phyloP scores from a whole-genome alignment of 2,797 vertebrate species.

The Lophura swinhoii region DNA sequence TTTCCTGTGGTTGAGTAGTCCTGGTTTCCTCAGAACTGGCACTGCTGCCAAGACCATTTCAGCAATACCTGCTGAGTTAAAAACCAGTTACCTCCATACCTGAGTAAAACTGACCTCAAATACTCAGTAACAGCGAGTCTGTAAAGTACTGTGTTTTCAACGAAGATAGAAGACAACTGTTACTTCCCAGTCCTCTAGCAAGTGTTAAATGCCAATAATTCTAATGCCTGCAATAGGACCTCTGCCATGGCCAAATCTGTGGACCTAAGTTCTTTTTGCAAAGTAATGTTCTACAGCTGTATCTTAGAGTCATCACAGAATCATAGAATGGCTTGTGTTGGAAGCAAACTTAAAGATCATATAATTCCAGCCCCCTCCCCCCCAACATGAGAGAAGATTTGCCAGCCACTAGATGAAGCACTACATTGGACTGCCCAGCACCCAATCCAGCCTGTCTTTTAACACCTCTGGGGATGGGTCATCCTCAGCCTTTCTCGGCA shows the following conservation, averaged over 20 bases:
- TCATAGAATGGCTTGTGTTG: no score
- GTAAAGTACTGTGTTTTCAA: not conserved
- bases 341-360: no score
- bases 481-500: no score
- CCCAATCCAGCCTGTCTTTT: no score
- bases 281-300: not conserved
- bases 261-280: not conserved
- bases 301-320: no score
- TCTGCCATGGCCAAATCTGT: not conserved
- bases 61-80: not conserved
- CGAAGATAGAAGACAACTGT: not conserved
- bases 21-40: not conserved
- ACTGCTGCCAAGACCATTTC: not conserved
- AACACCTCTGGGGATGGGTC: no score
- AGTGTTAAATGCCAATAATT: not conserved
- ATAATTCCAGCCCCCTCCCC: no score
- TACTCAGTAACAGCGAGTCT: not conserved
- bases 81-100: not conserved
- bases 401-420: no score
- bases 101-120: not conserved
- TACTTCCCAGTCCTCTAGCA: not conserved
- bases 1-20: not conserved
- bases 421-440: no score
- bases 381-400: no score
- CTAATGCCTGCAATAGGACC: fast-evolving